Conservation (phyloP, 2,888 invertebrate species). For the Theodoxus fluviatilis region DNA sequence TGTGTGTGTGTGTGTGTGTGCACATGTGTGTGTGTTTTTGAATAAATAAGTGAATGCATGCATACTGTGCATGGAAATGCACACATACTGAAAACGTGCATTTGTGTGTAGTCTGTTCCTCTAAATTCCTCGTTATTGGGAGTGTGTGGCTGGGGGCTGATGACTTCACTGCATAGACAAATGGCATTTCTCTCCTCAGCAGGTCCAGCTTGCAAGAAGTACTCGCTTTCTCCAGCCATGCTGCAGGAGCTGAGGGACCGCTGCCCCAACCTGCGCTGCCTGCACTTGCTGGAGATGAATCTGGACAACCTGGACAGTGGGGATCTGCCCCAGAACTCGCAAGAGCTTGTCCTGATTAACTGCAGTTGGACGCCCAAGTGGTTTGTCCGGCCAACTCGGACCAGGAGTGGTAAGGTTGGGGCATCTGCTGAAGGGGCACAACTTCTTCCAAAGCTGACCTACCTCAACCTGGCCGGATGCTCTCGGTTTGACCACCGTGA, state of each 20-base stretch:
- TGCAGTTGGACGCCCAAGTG: constrained; percentile 47
- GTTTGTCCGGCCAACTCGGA: constrained; percentile 38
- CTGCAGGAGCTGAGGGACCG: constrained; percentile 47
- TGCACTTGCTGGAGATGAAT: constrained; percentile 42
- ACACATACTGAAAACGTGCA: no score
- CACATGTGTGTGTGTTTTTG: no score
- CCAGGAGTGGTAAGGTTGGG: no score
- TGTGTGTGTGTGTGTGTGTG: no score
- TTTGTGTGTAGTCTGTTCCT: no score
- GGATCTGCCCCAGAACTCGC: constrained; percentile 41
- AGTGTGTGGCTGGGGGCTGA: no score
- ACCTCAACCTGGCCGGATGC: constrained; percentile 39
- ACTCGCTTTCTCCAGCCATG: constrained; percentile 51
- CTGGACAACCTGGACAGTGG: constrained; percentile 38
- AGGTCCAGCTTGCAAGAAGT: constrained; percentile 41
- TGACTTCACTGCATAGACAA: no score
- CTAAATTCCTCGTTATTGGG: no score
- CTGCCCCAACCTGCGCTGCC: constrained; percentile 48
- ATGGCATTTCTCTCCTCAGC: constrained; percentile 25
- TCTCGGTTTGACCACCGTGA: constrained; percentile 42
- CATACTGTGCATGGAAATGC: no score
- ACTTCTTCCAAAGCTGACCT: constrained; percentile 39
- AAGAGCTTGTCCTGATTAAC: constrained; percentile 35
- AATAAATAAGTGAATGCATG: not conserved
- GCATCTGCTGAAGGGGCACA: no score